Evolutionary conservation across 2,113 vertebrate genomes (phyloP), one percentile per base, ranked within the genome.

Genomic region (Gadus macrocephalus): DNA sequence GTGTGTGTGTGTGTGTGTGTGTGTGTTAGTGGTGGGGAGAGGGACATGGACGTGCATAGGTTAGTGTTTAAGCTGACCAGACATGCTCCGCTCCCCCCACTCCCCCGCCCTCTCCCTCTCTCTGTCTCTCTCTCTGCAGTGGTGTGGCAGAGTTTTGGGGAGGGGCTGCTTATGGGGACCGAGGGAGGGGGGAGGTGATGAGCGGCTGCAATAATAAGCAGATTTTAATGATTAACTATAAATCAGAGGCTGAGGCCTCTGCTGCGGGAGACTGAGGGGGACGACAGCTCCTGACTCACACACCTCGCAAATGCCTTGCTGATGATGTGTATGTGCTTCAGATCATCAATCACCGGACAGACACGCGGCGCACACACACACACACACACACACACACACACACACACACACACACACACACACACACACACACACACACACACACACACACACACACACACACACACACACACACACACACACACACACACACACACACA

Each of bases 201-300:
- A 87, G 87, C 88, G 87, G 86, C 88, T 85, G 89, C 89, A 90
- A 90, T 90, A 90, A 90, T 90, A 89, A 90, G 88, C 86, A 90
- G 89, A 90, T 90, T 90, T 90, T 88, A 90, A 90, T 88, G 89
- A 90, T 90, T 90, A 89, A 88, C 89, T 88, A 89, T 90, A 88
- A 90, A 90, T 90, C 89, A 89, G 88, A 85, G 64, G 82, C 78
- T 73, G 82, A 86, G 86, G 89, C 85, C 86, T 89, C 82, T 86
- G 88, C 84, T 87, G 78, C 81, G 88, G 86, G 86, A 87, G 85
- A 85, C 85, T 84, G 85, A 87, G 80, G 83, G 84, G 84, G 86
- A 85, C 87, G 89, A 89, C 87, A 88, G 88, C 85, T 83, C 88
- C 89, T 88, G 89, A 90, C 88, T 89, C 87, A 89, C 87, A 87